These are phyloP conservation scores for Enoplosus armatus DNA, from an alignment of 2,797 vertebrate genomes.

Conservation along the genomic window DNA sequence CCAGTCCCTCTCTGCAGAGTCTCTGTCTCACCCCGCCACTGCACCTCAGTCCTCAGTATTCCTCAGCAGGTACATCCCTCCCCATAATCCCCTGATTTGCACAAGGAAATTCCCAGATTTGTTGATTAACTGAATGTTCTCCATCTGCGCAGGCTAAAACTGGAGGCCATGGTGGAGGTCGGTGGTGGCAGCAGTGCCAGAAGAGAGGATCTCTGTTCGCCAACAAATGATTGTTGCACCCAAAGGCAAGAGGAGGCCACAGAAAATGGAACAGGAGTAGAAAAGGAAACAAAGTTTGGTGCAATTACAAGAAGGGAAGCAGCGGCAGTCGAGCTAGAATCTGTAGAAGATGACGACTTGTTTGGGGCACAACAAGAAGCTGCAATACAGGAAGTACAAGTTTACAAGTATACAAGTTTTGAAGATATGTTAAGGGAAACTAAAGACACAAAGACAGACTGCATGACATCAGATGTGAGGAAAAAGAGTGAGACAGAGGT, in stretches of 20 bases:
- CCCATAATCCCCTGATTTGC: neutral
- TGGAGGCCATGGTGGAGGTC: slow-evolving; percentile 81
- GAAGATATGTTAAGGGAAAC: slow-evolving; percentile 42
- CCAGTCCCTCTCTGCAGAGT: slow-evolving; percentile 85
- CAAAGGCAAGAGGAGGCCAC: slow-evolving; percentile 47
- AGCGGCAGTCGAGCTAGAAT: neutral
- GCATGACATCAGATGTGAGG: slow-evolving; percentile 8
- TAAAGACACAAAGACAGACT: slow-evolving; percentile 19
- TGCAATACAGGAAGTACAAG: slow-evolving; percentile 32
- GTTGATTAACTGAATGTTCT: slow-evolving; percentile 24
- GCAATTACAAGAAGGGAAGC: slow-evolving; percentile 21
- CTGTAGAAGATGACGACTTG: slow-evolving; percentile 58
- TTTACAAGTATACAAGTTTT: too few species aligned
- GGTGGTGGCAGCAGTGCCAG: slow-evolving; percentile 48
- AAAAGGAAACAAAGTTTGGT: slow-evolving; percentile 28
- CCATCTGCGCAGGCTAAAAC: slow-evolving; percentile 85
- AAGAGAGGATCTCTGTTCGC: slow-evolving; percentile 39
- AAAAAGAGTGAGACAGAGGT: slow-evolving; percentile 54
- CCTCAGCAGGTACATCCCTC: slow-evolving; percentile 89
- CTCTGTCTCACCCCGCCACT: slow-evolving; percentile 84
- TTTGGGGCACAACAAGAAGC: slow-evolving; percentile 52
- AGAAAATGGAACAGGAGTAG: slow-evolving; percentile 35
- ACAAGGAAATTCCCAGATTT: neutral
- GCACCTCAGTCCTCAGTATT: slow-evolving; percentile 84
- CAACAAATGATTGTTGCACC: slow-evolving; percentile 16